phyloP scores from a whole-genome alignment of 2,888 invertebrate species.

The Eristalinus aeneus region DNA sequence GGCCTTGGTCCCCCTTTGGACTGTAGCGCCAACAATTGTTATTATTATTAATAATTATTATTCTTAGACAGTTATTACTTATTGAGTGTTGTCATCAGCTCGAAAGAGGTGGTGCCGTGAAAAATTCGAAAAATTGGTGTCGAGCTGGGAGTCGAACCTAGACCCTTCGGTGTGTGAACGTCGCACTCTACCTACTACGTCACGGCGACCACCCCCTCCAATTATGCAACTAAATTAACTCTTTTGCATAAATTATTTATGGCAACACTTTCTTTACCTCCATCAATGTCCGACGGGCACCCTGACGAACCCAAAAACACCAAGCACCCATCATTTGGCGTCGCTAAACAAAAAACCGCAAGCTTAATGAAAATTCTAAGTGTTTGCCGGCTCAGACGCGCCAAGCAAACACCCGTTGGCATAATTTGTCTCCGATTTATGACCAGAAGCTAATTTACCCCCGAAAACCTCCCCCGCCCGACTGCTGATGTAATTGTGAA shows the following conservation, averaged over 20 bases:
- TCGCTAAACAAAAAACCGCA: background rate
- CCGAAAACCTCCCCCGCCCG: background rate
- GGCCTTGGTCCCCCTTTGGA: too few species aligned
- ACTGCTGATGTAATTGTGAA: conserved; percentile 39
- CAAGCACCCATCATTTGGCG: background rate
- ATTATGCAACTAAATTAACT: background rate
- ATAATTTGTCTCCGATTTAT: conserved; percentile 26
- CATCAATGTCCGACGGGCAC: background rate
- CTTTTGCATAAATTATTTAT: background rate
- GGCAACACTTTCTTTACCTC: background rate
- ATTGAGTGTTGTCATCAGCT: too few species aligned
- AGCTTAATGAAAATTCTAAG: background rate
- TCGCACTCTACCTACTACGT: too few species aligned
- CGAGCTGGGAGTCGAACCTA: too few species aligned
- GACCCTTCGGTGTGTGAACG: too few species aligned
- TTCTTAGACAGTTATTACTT: too few species aligned
- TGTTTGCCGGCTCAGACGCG: background rate
- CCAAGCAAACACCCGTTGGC: background rate
- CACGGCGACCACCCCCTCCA: too few species aligned
- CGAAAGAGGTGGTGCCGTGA: too few species aligned
- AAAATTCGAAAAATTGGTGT: too few species aligned
- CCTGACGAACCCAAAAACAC: background rate
- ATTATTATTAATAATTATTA: too few species aligned
- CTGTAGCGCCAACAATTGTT: too few species aligned
- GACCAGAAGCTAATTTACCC: conserved; percentile 24